phyloP scores from a whole-genome alignment of 2,888 invertebrate species.

The Habrosyne pyritoides region DNA sequence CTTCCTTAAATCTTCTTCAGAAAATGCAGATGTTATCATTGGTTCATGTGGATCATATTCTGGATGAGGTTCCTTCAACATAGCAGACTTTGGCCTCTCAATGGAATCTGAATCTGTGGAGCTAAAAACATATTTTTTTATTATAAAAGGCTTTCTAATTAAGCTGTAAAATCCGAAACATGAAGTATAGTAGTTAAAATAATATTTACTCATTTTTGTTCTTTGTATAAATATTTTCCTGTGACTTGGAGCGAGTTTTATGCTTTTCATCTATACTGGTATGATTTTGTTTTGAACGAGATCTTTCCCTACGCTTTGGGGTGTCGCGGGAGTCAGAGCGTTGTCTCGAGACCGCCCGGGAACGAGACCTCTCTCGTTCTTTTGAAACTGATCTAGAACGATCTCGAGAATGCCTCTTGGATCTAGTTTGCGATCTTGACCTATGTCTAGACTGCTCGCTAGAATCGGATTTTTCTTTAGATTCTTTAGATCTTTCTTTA shows the following conservation, averaged over 20 bases:
- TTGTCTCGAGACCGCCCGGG: slow-evolving; percentile 41
- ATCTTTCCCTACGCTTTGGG: slow-evolving; percentile 32
- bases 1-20: slow-evolving; percentile 74
- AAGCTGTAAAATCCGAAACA: too few relatives aligned
- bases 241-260: slow-evolving; percentile 68
- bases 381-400: slow-evolving; percentile 58
- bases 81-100: slow-evolving; percentile 77
- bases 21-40: slow-evolving; percentile 79
- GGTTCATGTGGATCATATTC: slow-evolving; percentile 80
- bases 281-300: slow-evolving; percentile 45
- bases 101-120: slow-evolving; percentile 76
- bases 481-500: slow-evolving; percentile 54
- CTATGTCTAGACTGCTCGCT: slow-evolving; percentile 54
- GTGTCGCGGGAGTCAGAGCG: slow-evolving; percentile 43
- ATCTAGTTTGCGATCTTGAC: slow-evolving; percentile 57
- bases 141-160: background rate
- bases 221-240: slow-evolving; percentile 61
- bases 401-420: slow-evolving; percentile 51
- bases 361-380: slow-evolving; percentile 45
- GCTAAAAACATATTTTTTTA: slow-evolving; percentile 33
- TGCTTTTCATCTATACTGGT: slow-evolving; percentile 55
- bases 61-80: slow-evolving; percentile 72
- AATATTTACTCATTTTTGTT: slow-evolving; percentile 71
- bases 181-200: background rate
- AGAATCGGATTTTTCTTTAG: slow-evolving; percentile 59